Evolutionary conservation across 64 coral and sea anemone species (phyloP), one percentile per base, ranked within the genome.

Genomic region (Actinia tenebrosa): DNA sequence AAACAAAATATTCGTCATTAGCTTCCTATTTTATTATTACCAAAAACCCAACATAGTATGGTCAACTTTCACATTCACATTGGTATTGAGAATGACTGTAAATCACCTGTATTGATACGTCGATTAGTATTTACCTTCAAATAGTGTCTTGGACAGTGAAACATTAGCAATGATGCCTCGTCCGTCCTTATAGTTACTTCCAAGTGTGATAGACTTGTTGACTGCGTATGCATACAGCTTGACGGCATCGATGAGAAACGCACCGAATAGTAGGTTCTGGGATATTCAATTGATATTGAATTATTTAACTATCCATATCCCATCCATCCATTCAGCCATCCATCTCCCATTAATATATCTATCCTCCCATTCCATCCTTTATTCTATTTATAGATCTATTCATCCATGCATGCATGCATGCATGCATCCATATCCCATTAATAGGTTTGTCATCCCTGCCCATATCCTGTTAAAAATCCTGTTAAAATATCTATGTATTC

Each of bases 171-270:
- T 83, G 64, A 95, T 79, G 60, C 46, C 66, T 79, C 20, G 19
- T n/a, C 94, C 94, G 60, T 95, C 85, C 20, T 26, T 64, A 50
- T 87, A 88, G 45, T 83, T 86, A 8, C 90, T 84, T 16, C 90
- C 90, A 20, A 59, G 63, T 30, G 45, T 60, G 1, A 95, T 16
- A 5, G 94, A 86, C 71, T 86, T 61, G 52, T 95, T 95, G 10
- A 95, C 68, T 44, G 87, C 94, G 16, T 72, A 18, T 15, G 94
- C 91, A 37, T 95, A 95, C 54, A 95, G 62, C 37, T 50, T 19
- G 27, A 95, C 89, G 37, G 94, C 94, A 50, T 95, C 91, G 53
- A 87, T 77, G 83, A 95, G 88, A 85, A 92, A 95, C 1, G 94
- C 91, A 23, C 82, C 78, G 84, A 95, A 95, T 18, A 86, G 42